These are phyloP conservation scores for Bimastos eiseni DNA, from an alignment of 2,888 invertebrate genomes.

Conservation along the genomic window DNA sequence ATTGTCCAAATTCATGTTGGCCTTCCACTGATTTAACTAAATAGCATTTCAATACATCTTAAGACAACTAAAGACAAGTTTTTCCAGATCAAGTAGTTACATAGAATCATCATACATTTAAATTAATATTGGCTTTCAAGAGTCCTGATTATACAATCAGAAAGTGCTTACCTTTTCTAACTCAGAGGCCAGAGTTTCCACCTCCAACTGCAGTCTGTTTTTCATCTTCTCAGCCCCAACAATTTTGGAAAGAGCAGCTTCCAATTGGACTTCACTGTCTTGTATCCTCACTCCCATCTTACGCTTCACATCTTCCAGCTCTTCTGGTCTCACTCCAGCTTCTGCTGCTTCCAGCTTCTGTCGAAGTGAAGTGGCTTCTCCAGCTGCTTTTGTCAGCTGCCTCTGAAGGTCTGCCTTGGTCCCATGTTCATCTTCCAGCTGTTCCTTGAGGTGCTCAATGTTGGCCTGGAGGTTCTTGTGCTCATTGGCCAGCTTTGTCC, in stretches of 20 bases:
- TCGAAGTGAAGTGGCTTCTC: constrained; percentile 28
- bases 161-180: constrained; percentile 34
- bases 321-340: constrained; percentile 34
- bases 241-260: constrained; percentile 32
- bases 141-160: not conserved
- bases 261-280: constrained; percentile 39
- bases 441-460: constrained; percentile 37
- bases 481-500: constrained; percentile 32
- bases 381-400: constrained; percentile 33
- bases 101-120: not conserved
- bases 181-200: constrained; percentile 36
- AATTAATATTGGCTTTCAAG: not conserved
- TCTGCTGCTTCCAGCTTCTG: constrained; percentile 29
- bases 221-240: constrained; percentile 34
- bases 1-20: too few species aligned
- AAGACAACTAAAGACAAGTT: not conserved
- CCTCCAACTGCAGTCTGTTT: constrained; percentile 35
- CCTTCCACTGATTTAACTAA: not conserved
- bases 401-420: constrained; percentile 36
- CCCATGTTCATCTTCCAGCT: constrained; percentile 38
- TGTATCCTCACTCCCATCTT: constrained; percentile 37
- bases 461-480: constrained; percentile 29
- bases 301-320: constrained; percentile 38
- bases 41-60: not conserved
- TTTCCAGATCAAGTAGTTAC: not conserved